Percentiles rank a stretch among this genome's conserved stretches.
phyloP scores from a whole-genome alignment of 2,113 vertebrate species.

The Oreochromis aureus region DNA sequence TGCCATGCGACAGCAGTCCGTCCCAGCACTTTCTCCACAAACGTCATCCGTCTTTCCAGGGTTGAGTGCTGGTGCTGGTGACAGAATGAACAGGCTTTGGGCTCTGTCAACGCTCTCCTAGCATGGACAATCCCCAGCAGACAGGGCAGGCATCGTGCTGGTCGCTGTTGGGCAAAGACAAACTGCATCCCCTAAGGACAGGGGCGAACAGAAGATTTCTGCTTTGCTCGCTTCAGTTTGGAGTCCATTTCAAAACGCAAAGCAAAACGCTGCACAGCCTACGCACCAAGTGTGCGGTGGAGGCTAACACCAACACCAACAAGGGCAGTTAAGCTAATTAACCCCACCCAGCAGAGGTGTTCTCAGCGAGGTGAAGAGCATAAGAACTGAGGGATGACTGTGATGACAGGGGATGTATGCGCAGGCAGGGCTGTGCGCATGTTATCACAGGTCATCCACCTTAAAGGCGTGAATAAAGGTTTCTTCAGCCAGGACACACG shows the following conservation, averaged over 20 bases:
- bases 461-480: neutral
- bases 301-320: neutral
- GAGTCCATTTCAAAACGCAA: neutral
- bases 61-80: neutral
- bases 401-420: neutral
- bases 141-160: rapidly evolving
- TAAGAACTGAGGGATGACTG: neutral
- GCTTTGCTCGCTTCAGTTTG: neutral
- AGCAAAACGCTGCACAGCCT: neutral
- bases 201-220: neutral
- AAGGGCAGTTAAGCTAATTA: neutral
- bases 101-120: neutral
- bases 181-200: too few species aligned
- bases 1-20: rapidly evolving
- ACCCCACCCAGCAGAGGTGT: neutral
- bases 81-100: neutral
- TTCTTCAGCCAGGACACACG: neutral
- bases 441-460: neutral
- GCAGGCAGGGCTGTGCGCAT: neutral
- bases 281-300: neutral
- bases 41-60: neutral
- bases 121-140: neutral
- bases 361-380: neutral
- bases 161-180: neutral
- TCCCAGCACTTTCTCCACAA: neutral